phyloP scores from a whole-genome alignment of 2,113 vertebrate species.

The Semnopithecus entellus region DNA sequence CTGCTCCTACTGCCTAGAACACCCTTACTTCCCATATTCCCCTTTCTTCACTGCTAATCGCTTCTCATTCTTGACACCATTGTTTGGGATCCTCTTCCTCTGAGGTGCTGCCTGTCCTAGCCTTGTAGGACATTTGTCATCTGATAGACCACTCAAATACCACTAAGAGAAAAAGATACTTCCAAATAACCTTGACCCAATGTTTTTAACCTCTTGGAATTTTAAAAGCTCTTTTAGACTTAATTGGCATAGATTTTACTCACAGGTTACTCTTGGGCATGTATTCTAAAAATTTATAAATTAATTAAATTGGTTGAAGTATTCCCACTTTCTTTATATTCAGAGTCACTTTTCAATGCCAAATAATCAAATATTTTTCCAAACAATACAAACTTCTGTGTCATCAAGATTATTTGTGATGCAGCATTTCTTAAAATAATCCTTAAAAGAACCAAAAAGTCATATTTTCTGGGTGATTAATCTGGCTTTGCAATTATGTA shows the following conservation, averaged over 20 bases:
- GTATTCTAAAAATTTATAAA: neutral
- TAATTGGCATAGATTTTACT: neutral
- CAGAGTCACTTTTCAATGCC: neutral
- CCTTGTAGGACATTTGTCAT: neutral
- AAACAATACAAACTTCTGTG: neutral
- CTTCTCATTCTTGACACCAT: neutral
- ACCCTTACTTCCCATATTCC: fast-evolving
- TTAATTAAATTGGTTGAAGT: neutral
- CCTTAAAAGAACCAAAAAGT: neutral
- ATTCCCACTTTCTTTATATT: neutral
- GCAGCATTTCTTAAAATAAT: neutral
- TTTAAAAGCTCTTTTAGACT: neutral
- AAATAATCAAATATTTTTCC: neutral
- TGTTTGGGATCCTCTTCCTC: neutral
- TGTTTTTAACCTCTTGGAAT: neutral
- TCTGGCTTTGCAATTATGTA: neutral
- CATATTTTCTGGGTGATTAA: neutral
- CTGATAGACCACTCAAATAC: neutral
- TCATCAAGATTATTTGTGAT: neutral
- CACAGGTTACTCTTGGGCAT: neutral
- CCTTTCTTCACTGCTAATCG: neutral
- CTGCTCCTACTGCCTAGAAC: too few relatives aligned
- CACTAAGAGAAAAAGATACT: neutral
- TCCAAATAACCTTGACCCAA: neutral
- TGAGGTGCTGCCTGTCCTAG: neutral